A percentile compares a stretch with the other conserved stretches of the same genome.
Evolutionary conservation across 2,888 invertebrate genomes (phyloP).

Genomic region (Scotopteryx bipunctaria): DNA sequence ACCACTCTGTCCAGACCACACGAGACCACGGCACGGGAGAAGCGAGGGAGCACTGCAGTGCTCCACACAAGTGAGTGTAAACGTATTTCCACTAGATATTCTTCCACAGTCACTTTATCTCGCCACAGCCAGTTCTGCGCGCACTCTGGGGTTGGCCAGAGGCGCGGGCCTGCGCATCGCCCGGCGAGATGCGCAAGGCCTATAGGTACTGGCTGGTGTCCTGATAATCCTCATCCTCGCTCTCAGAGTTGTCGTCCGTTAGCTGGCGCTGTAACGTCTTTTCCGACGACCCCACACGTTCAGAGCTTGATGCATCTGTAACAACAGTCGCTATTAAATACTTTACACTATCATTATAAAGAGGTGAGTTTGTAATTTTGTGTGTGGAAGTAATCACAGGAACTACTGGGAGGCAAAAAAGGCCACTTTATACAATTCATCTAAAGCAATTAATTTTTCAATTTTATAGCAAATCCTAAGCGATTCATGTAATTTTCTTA

Average conservation of each 20-base stretch:
- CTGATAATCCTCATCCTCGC: constrained; percentile 76
- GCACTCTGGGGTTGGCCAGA: no score
- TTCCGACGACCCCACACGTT: constrained; percentile 63
- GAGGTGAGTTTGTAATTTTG: no score
- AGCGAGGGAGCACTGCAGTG: neutral
- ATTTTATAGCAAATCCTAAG: no score
- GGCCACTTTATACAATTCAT: no score
- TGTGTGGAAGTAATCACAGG: no score
- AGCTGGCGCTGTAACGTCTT: constrained; percentile 73
- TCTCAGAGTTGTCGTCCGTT: constrained; percentile 77
- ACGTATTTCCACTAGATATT: neutral
- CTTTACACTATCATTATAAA: neutral
- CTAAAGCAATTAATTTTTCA: no score
- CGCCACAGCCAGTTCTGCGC: neutral
- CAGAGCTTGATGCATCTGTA: constrained; percentile 78
- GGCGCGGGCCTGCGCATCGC: neutral
- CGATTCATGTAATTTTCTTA: no score
- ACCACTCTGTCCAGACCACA: constrained; percentile 12
- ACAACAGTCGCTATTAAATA: constrained; percentile 22
- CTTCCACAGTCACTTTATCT: neutral
- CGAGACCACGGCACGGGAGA: constrained; percentile 11
- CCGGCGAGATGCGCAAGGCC: constrained; percentile 31
- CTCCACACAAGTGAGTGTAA: no score
- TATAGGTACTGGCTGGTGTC: constrained; percentile 77
- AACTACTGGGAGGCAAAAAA: no score